Evolutionary conservation across 2,888 invertebrate species (phyloP), one percentile per base, ranked within the genome.

Genomic region (Glyphotaelius pellucidus): DNA sequence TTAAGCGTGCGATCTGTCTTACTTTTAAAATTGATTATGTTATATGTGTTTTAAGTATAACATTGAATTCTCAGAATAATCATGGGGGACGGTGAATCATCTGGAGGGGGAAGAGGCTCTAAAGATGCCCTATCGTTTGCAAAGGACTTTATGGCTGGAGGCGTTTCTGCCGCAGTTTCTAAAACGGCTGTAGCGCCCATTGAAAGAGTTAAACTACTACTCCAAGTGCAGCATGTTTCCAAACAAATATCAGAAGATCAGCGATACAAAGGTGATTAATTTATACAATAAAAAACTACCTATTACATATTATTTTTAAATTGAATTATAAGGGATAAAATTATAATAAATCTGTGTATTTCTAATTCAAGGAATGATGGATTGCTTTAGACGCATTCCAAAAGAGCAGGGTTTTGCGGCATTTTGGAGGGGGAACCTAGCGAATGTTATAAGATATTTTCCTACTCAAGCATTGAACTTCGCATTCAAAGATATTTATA

Each of bases 141-240:
- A 94, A 98, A 99, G 96, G 99, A 99, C 96, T 99, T 99, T 95
- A 95, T 98, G 92, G 98, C 98, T 93, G 99, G 99, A 94, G 99
- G 99, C 93, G 96, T 99, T 89, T 98, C 99, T 85, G 99, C 99
- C 67, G 99, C 99, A 84, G 97, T 99, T 94, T 98, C 99, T 90
- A 99, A 99, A 95, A 99, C 99, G 86, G 97, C 98, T 83, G 98
- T 99, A 93, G 99, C 99, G 31, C 99, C 99, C 92, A 99, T 99
- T 94, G 99, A 99, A 96, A 97, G 99, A 95, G 99, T 99, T 88
- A 99, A 99, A 95, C 96, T 99, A 94, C 97, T 99, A 93, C 97
- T 99, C 94, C 99, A 99, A 96, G 99, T 99, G 94, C 99, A 99
- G 96, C 98, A 98, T 96, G 98, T 98, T 94, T 98, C 98, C 94